Conservation (phyloP, 1,140 invertebrate genomes). For the Bombus cullumanus region DNA sequence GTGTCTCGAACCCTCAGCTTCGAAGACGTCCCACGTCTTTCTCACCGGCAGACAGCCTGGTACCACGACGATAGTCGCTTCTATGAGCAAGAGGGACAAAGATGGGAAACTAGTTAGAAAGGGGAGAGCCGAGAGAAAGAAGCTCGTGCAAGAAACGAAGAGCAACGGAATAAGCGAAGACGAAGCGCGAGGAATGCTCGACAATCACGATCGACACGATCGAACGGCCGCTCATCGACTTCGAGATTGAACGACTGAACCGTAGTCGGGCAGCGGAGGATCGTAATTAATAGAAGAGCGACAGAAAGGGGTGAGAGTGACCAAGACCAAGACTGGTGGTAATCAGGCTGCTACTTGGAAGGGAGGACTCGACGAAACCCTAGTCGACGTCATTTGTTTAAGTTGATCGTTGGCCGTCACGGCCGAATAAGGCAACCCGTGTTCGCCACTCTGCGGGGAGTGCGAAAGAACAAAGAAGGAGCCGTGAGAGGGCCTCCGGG, state of each 20-base stretch:
- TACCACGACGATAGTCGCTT: conserved; percentile 33
- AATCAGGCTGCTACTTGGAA: conserved; percentile 54
- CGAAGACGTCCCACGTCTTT: conserved; percentile 62
- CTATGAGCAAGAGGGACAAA: not conserved
- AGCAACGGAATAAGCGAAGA: not conserved
- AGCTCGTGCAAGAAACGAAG: conserved; percentile 20
- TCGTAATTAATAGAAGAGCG: conserved; percentile 52
- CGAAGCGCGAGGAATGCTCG: conserved; percentile 34
- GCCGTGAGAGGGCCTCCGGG: conserved; percentile 53
- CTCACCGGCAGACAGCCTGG: conserved; percentile 61
- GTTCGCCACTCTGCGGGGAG: conserved; percentile 67
- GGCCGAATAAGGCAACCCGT: conserved; percentile 70
- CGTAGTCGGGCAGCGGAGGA: conserved; percentile 5
- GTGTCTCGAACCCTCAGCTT: conserved; percentile 4
- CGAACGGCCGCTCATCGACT: conserved; percentile 5
- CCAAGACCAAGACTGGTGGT: conserved; percentile 40
- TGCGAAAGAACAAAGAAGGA: conserved; percentile 76
- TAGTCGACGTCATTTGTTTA: conserved; percentile 71
- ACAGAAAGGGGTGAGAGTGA: conserved; percentile 42
- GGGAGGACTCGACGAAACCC: conserved; percentile 46
- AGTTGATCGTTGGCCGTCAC: conserved; percentile 64
- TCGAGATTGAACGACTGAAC: not conserved
- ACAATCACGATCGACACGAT: conserved; percentile 62
- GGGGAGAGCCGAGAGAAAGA: not conserved
- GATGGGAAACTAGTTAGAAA: not conserved